Conservation (phyloP, 2,797 vertebrate genomes). For the Psittacula echo region DNA sequence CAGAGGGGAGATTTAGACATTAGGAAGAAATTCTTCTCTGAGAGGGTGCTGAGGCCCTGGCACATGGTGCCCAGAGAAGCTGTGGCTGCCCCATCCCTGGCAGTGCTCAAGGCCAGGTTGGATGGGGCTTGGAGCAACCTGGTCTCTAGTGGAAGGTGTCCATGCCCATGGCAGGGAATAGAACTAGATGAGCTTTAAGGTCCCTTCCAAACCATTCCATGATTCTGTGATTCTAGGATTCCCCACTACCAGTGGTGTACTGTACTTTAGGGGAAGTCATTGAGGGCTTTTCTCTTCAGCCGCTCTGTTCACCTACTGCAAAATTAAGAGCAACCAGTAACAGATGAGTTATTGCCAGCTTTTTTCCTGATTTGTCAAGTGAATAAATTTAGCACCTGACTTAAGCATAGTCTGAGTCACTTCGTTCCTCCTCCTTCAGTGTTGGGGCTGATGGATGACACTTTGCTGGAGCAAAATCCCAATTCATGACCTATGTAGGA, state of each 20-base stretch:
- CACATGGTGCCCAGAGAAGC: not conserved
- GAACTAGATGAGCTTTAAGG: not conserved
- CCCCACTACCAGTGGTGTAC: accelerated
- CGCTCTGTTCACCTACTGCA: not conserved
- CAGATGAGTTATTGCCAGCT: not conserved
- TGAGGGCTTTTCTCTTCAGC: not conserved
- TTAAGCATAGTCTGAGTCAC: not conserved
- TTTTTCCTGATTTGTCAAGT: not conserved
- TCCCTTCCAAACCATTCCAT: not conserved
- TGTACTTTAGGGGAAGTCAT: accelerated
- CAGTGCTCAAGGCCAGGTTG: not conserved
- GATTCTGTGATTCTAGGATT: not conserved
- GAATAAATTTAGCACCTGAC: not conserved
- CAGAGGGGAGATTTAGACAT: not conserved
- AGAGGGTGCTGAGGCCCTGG: not conserved
- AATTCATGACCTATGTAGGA: not conserved
- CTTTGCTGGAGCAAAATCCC: not conserved
- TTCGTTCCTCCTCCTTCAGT: not conserved
- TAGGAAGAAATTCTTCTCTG: not conserved
- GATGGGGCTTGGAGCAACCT: not conserved
- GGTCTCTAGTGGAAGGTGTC: not conserved
- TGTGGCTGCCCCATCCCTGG: not conserved
- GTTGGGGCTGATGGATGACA: not conserved
- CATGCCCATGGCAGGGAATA: not conserved
- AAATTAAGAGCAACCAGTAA: not conserved